A percentile compares a stretch with the other conserved stretches of the same genome.
Conservation (phyloP, 2,797 vertebrate genomes). For the Chiropotes sagulatus region DNA sequence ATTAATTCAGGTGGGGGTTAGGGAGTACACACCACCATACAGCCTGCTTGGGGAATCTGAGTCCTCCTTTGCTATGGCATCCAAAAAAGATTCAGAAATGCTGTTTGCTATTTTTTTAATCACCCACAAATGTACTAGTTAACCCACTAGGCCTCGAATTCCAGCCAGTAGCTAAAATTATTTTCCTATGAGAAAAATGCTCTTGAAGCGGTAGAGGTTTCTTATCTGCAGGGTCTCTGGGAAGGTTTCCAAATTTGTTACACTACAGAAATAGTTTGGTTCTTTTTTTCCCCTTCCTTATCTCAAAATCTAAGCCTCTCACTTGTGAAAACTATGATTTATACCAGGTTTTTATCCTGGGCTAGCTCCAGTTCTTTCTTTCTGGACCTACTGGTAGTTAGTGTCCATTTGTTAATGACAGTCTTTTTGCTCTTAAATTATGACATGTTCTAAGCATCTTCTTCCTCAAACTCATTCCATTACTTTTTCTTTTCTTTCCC, state of each 20-base stretch:
- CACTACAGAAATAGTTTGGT: not conserved
- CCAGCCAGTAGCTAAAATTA: constrained; percentile 50
- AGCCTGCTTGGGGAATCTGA: not conserved
- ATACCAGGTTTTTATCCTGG: constrained; percentile 9
- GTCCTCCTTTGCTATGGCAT: not conserved
- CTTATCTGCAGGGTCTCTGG: constrained; percentile 33
- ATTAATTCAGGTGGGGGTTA: no score
- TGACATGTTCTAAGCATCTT: not conserved
- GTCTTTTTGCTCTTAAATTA: not conserved
- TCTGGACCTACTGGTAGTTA: not conserved
- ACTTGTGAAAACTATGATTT: constrained; percentile 10
- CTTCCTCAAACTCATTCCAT: not conserved
- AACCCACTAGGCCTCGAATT: constrained; percentile 3
- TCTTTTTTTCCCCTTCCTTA: not conserved
- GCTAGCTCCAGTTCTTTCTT: constrained; percentile 14
- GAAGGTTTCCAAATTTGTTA: constrained; percentile 47
- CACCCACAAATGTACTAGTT: not conserved
- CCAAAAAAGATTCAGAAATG: not conserved
- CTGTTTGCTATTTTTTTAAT: constrained; percentile 3
- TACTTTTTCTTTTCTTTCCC: not conserved
- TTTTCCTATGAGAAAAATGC: constrained; percentile 42
- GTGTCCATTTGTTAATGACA: not conserved
- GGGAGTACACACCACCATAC: not conserved
- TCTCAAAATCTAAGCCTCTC: constrained; percentile 26
- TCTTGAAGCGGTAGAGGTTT: constrained; percentile 19